Evolutionary conservation across 2,888 invertebrate species (phyloP), one percentile per base, ranked within the genome.

Genomic region (Drosophila fulvimacula): DNA sequence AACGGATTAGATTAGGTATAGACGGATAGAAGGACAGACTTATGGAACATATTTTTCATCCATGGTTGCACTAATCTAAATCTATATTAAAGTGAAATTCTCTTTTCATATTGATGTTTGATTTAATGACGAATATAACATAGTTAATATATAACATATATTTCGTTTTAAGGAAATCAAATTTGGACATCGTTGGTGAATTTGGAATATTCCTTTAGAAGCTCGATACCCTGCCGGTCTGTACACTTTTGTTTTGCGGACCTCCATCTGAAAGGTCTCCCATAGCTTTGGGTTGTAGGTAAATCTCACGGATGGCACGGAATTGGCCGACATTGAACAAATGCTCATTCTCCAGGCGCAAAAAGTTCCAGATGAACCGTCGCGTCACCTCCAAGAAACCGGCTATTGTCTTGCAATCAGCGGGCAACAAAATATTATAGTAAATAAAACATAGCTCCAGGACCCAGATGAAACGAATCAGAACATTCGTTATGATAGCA

Each of bases 321-420:
- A 99, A 99, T 93, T 96, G 95, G 91, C 99, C 99, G 93, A 98
- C 98, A 93, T 99, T 99, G 93, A 98, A 99, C 44, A 99, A 93
- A 92, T 99, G 99, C 91, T 99, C 99, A 93, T 99, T 99, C 93
- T 99, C 99, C 87, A 99, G 92, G 0, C 99, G 98, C 93, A 99
- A 98, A 93, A 98, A 99, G 93, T 99, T 99, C 99, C 99, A 99
- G 39, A 99, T 95, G 93, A 98, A 99, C 62, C 99, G 95, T 90
- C 97, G 69, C 89, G 97, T 95, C 0, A 97, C 96, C 94, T 98
- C 97, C 0, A 97, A 93, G 0, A 96, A 95, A 38, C 97, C 95
- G 30, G 96, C 91, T 69, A 97, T 93, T 0, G 96, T 95, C 11
- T 95, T 94, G 95, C 97, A 95, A 1, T 97, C 93, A 89, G 97